Conservation (phyloP, 2,113 vertebrate genomes). For the Acinonyx jubatus region DNA sequence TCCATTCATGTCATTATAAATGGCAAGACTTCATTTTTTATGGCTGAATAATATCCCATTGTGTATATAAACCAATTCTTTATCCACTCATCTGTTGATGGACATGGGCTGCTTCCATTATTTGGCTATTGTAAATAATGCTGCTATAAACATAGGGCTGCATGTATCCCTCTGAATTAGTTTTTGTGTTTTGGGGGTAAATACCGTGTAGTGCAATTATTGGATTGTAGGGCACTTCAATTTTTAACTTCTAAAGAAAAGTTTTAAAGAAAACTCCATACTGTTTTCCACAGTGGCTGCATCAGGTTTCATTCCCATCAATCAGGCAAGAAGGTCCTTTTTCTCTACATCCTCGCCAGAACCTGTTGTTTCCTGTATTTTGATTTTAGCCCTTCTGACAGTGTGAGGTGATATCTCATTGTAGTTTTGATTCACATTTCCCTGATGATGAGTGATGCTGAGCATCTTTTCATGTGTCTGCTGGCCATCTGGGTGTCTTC, state of each 20-base stretch:
- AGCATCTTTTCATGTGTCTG: not conserved
- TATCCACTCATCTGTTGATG: not conserved
- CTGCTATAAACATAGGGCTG: not conserved
- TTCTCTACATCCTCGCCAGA: no score
- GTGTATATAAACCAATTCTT: not conserved
- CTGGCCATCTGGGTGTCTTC: not conserved
- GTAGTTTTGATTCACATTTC: not conserved
- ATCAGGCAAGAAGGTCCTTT: not conserved
- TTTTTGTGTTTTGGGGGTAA: not conserved
- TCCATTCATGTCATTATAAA: not conserved
- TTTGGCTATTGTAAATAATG: not conserved
- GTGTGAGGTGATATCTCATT: not conserved
- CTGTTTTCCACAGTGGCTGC: not conserved
- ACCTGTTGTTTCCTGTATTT: not conserved
- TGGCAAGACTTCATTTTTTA: not conserved
- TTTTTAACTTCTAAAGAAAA: not conserved
- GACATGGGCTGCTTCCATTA: not conserved
- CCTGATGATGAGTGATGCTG: not conserved
- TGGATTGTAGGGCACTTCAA: not conserved
- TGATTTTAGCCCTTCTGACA: not conserved
- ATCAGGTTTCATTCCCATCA: not conserved
- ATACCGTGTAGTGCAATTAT: not conserved
- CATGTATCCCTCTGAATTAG: not conserved
- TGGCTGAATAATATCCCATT: not conserved
- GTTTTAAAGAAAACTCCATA: not conserved